These are phyloP conservation scores for Perognathus longimembris DNA, from an alignment of 2,113 vertebrate genomes.

Conservation along the genomic window DNA sequence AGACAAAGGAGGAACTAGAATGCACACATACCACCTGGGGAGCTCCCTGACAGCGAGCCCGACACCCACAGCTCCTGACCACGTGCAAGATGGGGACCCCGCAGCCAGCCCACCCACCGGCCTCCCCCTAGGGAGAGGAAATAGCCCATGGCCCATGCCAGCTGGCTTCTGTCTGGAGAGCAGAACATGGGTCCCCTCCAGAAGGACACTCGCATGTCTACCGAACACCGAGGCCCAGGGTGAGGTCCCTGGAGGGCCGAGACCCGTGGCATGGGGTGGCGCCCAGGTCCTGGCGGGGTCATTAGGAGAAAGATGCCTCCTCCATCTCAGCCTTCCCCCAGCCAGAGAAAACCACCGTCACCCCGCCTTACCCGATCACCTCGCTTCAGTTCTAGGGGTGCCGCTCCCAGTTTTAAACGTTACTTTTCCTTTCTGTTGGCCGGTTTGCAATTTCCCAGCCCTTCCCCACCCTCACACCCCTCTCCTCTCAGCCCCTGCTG, in stretches of 20 bases:
- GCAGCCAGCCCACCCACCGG: accelerated
- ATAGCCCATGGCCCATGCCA: not conserved
- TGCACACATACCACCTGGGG: too few species aligned
- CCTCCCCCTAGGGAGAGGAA: not conserved
- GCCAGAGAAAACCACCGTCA: not conserved
- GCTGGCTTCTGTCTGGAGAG: not conserved
- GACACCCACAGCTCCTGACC: not conserved
- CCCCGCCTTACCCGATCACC: too few species aligned
- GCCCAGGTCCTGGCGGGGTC: too few species aligned
- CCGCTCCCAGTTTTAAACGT: not conserved
- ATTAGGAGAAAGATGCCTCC: not conserved
- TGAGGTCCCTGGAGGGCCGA: not conserved
- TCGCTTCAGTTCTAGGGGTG: not conserved
- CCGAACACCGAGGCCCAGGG: accelerated
- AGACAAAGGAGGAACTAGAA: not conserved
- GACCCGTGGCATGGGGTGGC: too few species aligned
- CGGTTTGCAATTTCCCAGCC: not conserved
- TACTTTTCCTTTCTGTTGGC: not conserved
- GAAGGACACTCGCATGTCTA: not conserved
- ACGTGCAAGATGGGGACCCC: not conserved
- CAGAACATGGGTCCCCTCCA: not conserved
- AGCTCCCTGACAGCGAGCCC: too few species aligned
- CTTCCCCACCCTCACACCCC: not conserved
- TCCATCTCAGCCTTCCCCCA: not conserved
- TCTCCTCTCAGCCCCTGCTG: not conserved